phyloP scores from a whole-genome alignment of 2,113 vertebrate genomes.

The Cephalopterus ornatus region DNA sequence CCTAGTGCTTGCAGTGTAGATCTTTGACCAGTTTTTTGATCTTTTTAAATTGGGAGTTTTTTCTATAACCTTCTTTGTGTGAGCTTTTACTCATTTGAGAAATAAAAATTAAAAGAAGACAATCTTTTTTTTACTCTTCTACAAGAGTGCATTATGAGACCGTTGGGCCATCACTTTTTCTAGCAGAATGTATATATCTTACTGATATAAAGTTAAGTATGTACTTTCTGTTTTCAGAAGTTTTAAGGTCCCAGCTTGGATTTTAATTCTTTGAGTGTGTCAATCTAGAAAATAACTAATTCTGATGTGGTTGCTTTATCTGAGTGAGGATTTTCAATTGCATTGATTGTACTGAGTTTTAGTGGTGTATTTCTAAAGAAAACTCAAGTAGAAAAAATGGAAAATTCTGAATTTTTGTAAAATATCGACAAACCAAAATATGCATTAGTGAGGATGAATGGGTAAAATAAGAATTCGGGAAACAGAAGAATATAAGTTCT shows the following conservation, averaged over 20 bases:
- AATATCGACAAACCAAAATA: background rate
- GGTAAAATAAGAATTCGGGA: background rate
- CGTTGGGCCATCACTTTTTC: background rate
- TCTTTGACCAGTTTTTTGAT: background rate
- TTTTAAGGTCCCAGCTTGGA: background rate
- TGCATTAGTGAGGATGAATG: background rate
- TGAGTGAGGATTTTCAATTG: background rate
- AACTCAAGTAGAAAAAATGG: background rate
- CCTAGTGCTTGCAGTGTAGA: accelerated
- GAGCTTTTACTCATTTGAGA: background rate
- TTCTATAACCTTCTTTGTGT: background rate
- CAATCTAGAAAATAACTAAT: background rate
- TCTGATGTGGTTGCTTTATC: background rate
- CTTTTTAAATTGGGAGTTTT: background rate
- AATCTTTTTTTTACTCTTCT: background rate
- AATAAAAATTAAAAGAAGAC: background rate
- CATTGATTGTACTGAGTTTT: background rate
- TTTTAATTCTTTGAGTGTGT: background rate
- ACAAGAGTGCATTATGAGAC: background rate
- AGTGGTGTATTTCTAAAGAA: background rate
- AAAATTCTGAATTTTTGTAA: background rate
- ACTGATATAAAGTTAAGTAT: background rate
- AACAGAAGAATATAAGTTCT: background rate
- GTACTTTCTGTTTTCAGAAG: background rate
- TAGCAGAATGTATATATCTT: background rate